Percentiles rank a stretch among this genome's conserved stretches.
phyloP scores from a whole-genome alignment of 2,113 vertebrate genomes.

The Hylia prasina region DNA sequence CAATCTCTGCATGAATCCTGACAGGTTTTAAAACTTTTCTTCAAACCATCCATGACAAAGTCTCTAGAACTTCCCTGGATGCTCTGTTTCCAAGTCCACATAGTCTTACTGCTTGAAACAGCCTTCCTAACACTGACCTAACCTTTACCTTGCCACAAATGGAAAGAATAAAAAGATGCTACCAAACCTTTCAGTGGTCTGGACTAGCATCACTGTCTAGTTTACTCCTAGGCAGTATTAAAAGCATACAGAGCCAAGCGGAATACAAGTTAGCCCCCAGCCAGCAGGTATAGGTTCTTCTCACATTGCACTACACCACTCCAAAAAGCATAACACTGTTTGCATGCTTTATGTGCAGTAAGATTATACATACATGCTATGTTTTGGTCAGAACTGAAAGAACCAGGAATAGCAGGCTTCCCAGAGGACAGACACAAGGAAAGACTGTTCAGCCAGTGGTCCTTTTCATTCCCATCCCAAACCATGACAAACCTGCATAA shows the following conservation, averaged over 20 bases:
- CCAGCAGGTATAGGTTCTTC: neutral
- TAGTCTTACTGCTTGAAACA: neutral
- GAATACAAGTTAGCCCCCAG: neutral
- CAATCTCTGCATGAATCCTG: neutral
- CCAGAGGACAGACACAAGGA: neutral
- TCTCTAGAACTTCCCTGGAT: neutral
- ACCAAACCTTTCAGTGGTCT: neutral
- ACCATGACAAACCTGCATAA: neutral
- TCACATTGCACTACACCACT: neutral
- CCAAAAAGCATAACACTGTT: neutral
- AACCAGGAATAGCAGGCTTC: constrained; percentile 14
- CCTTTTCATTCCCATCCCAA: neutral
- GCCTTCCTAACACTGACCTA: neutral
- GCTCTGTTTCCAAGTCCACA: neutral
- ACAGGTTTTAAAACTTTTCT: neutral
- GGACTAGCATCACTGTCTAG: neutral
- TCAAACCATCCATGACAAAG: neutral
- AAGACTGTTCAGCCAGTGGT: neutral
- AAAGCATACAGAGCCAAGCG: neutral
- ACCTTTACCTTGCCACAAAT: neutral
- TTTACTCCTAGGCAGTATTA: neutral
- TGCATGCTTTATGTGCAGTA: neutral
- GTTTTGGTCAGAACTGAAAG: neutral
- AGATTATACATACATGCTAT: neutral
- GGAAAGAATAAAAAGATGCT: neutral